These are phyloP conservation scores for Pseudonaja textilis DNA, from an alignment of 2,113 vertebrate species.

Conservation along the genomic window DNA sequence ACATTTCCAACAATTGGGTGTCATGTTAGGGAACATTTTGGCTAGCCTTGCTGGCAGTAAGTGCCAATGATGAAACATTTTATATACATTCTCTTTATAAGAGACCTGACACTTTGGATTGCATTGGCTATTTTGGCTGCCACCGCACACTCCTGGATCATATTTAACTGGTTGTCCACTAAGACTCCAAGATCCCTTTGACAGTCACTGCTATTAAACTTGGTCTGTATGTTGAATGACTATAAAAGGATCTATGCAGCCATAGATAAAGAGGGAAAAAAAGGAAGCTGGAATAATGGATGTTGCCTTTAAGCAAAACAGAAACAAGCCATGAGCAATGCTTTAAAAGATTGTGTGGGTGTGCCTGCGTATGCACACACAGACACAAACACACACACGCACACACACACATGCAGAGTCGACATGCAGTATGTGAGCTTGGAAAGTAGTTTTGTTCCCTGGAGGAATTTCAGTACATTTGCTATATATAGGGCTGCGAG, in stretches of 20 bases:
- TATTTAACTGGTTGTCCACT: no score
- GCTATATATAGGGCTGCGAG: conserved; percentile 63
- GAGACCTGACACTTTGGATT: no score
- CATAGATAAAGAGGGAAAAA: background rate
- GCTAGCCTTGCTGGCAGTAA: no score
- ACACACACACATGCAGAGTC: conserved; percentile 6
- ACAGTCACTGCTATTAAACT: no score
- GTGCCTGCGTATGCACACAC: background rate
- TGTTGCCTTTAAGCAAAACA: conserved; percentile 38
- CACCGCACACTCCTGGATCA: no score
- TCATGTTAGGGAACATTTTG: no score
- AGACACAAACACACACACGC: background rate
- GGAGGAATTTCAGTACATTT: conserved; percentile 56
- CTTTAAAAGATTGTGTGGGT: conserved; percentile 26
- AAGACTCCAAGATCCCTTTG: no score
- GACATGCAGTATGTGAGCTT: conserved; percentile 59
- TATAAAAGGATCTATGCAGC: background rate
- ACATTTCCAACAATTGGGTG: no score
- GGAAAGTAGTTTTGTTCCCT: conserved; percentile 59
- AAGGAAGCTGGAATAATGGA: background rate
- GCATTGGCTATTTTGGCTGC: no score
- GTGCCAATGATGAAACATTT: no score
- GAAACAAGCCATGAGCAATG: conserved; percentile 43
- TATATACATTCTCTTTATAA: no score
- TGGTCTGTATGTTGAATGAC: background rate